Evolutionary conservation across 2,888 invertebrate species (phyloP), one percentile per base, ranked within the genome.

Genomic region (Meghimatium bilineatum): DNA sequence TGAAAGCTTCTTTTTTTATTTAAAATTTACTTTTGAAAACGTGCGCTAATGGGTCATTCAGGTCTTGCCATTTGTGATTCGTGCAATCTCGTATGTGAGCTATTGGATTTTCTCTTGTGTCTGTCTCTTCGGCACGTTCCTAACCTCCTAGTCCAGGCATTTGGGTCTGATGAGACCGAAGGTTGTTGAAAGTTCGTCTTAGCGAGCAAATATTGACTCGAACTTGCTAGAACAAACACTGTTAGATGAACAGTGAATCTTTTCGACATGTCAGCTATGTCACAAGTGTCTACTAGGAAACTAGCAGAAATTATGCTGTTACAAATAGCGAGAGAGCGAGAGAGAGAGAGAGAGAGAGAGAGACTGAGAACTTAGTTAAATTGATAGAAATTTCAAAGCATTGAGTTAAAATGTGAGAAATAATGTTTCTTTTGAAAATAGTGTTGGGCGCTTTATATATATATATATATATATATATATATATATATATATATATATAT

Each of bases 171-270:
- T 77, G 77, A 17, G 60, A 34, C 77, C 36, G 36, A 26, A 36
- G 36, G 38, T 63, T 38, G 34, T 63, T 77, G 60, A 63, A 77
- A 77, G 77, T 23, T 77, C 60, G 63, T 63, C 29, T 63, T 63
- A 12, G 63, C 63, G 23, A 36, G 77, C 69, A 79, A 79, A 79
- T 79, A 32, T 79, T 79, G 79, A 79, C 79, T 69, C 52, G 69
- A 29, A 67, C 79, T 69, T 14, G 69, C 0, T 3, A 69, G 20
- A 67, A 26, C 34, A 38, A 79, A 79, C 67, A 79, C 67, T 38
- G 20, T 12, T 79, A 49, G 67, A 79, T 67, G 69, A 44, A 38
- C 44, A 67, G 44, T 69, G 67, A 49, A 49, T 67, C 79, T 32
- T 79, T 29, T 34, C 49, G 79, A 67, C 79, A 49, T 32, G 10